Conservation (phyloP, 2,797 vertebrate species). For the Coregonus suidteri region DNA sequence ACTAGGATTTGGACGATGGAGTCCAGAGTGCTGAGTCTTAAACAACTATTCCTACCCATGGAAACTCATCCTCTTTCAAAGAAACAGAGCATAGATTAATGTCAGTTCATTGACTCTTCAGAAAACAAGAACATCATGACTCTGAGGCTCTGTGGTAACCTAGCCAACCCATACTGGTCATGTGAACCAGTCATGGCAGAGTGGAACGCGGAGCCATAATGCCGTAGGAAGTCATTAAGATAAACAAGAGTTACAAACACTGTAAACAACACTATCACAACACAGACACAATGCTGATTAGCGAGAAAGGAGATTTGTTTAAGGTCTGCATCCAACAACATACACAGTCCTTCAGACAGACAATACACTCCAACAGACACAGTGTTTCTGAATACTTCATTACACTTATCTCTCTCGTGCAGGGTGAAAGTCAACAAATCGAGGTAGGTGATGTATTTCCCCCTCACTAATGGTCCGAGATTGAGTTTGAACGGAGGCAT, state of each 20-base stretch:
- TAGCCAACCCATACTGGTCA: conserved; percentile 34
- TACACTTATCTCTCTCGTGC: conserved; percentile 41
- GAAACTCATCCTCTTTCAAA: conserved; percentile 22
- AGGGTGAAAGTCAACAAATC: conserved; percentile 54
- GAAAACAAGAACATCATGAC: conserved; percentile 58
- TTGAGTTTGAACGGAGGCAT: neutral
- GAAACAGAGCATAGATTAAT: conserved; percentile 25
- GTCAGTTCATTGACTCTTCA: conserved; percentile 53
- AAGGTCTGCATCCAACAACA: conserved; percentile 57
- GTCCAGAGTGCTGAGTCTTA: neutral
- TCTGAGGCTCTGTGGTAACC: conserved; percentile 30
- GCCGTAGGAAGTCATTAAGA: conserved; percentile 64
- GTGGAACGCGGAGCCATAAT: conserved; percentile 36
- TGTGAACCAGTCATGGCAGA: conserved; percentile 54
- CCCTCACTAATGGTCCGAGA: neutral
- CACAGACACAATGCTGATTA: conserved; percentile 62
- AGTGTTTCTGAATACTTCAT: conserved; percentile 37
- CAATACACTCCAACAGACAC: conserved; percentile 36
- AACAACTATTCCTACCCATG: neutral
- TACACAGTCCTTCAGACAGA: conserved; percentile 25
- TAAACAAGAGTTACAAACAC: conserved; percentile 64
- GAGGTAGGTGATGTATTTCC: conserved; percentile 20
- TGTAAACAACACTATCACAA: conserved; percentile 58
- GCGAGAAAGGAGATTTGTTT: conserved; percentile 46
- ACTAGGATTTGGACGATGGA: too few relatives aligned